A percentile compares a stretch with the other conserved stretches of the same genome.
These are phyloP conservation scores for Tursiops truncatus DNA, from an alignment of 2,113 vertebrate genomes.

Conservation along the genomic window DNA sequence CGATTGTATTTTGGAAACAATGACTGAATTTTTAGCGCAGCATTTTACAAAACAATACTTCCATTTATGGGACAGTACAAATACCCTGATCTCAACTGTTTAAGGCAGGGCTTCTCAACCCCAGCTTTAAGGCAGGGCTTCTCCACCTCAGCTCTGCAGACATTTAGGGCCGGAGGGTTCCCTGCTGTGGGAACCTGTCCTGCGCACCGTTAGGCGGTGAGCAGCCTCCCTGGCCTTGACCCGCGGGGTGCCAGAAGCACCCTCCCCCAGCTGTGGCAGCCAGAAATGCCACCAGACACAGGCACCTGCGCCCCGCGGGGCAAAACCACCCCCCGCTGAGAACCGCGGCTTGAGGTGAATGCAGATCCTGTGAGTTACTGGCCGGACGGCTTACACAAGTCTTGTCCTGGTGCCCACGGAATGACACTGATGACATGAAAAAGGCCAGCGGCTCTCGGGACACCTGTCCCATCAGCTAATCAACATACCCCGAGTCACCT, in stretches of 20 bases:
- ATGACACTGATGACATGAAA: rapidly evolving
- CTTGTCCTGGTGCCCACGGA: rapidly evolving
- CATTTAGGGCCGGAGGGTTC: rapidly evolving
- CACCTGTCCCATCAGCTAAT: background rate
- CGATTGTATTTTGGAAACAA: background rate
- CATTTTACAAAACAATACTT: rapidly evolving
- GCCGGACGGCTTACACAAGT: background rate
- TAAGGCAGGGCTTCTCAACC: rapidly evolving
- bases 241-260: background rate
- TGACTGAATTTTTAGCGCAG: background rate
- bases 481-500: background rate
- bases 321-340: background rate
- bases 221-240: background rate
- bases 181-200: rapidly evolving
- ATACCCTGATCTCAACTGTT: rapidly evolving
- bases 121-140: rapidly evolving
- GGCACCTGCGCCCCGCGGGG: background rate
- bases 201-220: rapidly evolving
- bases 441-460: background rate
- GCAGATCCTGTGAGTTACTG: rapidly evolving
- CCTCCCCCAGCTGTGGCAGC: background rate
- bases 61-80: rapidly evolving
- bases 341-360: rapidly evolving
- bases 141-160: rapidly evolving
- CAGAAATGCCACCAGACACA: background rate